phyloP scores from a whole-genome alignment of 1,140 invertebrate species.

The Chironomus striatipennis region DNA sequence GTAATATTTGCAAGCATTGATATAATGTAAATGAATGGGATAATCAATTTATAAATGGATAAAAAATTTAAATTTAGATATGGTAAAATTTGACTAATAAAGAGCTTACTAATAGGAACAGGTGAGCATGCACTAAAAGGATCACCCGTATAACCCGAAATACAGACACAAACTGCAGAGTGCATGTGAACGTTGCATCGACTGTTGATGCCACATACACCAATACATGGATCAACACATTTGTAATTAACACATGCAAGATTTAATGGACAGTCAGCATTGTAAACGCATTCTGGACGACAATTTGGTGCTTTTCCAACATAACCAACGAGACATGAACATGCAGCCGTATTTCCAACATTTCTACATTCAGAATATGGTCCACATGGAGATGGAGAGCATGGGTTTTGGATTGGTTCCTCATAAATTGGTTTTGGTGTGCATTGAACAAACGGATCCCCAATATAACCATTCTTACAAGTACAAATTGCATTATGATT shows the following conservation, averaged over 20 bases:
- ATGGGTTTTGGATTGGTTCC: slow-evolving; percentile 44
- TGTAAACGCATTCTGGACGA: slow-evolving; percentile 59
- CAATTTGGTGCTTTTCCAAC: slow-evolving; percentile 65
- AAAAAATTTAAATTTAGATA: too few species aligned
- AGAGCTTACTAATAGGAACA: slow-evolving; percentile 43
- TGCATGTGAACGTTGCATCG: slow-evolving; percentile 70
- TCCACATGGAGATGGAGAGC: slow-evolving; percentile 60
- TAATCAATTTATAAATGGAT: too few species aligned
- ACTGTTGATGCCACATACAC: slow-evolving; percentile 66
- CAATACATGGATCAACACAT: slow-evolving; percentile 60
- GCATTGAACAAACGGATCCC: slow-evolving; percentile 67
- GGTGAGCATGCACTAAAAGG: slow-evolving; percentile 55
- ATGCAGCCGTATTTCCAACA: slow-evolving; percentile 54
- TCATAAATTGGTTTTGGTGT: slow-evolving; percentile 32
- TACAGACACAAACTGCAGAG: slow-evolving; percentile 59
- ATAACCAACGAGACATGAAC: slow-evolving; percentile 60
- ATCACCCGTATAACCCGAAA: slow-evolving; percentile 54
- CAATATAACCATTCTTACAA: slow-evolving; percentile 60
- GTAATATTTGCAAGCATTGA: too few species aligned
- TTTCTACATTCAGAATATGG: slow-evolving; percentile 61
- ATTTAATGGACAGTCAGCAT: slow-evolving; percentile 56
- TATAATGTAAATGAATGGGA: too few species aligned
- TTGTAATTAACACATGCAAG: slow-evolving; percentile 59
- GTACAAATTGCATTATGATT: slow-evolving; percentile 67
- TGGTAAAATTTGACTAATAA: neutral